phyloP scores from a whole-genome alignment of 1,140 invertebrate species.

The Drosophila santomea region DNA sequence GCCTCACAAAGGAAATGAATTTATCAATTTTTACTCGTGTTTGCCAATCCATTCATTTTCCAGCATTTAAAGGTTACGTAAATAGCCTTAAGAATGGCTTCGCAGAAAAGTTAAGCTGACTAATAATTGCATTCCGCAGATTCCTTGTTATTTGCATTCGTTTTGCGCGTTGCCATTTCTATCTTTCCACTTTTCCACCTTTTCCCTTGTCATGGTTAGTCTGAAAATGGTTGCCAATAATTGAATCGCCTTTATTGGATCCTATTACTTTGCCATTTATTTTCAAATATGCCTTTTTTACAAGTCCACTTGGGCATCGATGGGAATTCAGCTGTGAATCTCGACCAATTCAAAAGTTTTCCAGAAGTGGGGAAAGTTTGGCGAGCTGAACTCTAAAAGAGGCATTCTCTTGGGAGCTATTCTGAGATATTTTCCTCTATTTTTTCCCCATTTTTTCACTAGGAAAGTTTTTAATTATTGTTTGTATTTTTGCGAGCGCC shows the following conservation, averaged over 20 bases:
- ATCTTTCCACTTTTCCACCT: not conserved
- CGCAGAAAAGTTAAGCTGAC: not conserved
- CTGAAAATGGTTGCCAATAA: constrained; percentile 7
- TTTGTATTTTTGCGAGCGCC: constrained; percentile 24
- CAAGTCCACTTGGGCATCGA: constrained; percentile 23
- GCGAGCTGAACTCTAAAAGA: constrained; percentile 21
- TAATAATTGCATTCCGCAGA: constrained; percentile 5
- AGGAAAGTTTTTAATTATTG: constrained; percentile 42
- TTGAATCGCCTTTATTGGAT: constrained; percentile 41
- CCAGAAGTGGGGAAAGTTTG: constrained; percentile 31
- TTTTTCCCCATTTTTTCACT: not conserved
- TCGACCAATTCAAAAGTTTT: constrained; percentile 39
- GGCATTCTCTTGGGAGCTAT: constrained; percentile 20
- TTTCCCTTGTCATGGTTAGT: constrained; percentile 8
- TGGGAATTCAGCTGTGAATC: constrained; percentile 23
- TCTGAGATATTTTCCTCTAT: constrained; percentile 5
- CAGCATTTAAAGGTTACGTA: not conserved
- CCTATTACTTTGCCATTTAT: constrained; percentile 44
- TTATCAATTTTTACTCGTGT: not conserved
- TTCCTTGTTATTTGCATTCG: constrained; percentile 26
- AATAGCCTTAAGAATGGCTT: not conserved
- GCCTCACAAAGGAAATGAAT: not conserved
- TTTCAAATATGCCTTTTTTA: constrained; percentile 32
- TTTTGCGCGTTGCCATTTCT: not conserved
- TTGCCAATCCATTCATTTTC: too few relatives aligned